phyloP scores from a whole-genome alignment of 2,797 vertebrate genomes.

The Sebastes taczanowskii region DNA sequence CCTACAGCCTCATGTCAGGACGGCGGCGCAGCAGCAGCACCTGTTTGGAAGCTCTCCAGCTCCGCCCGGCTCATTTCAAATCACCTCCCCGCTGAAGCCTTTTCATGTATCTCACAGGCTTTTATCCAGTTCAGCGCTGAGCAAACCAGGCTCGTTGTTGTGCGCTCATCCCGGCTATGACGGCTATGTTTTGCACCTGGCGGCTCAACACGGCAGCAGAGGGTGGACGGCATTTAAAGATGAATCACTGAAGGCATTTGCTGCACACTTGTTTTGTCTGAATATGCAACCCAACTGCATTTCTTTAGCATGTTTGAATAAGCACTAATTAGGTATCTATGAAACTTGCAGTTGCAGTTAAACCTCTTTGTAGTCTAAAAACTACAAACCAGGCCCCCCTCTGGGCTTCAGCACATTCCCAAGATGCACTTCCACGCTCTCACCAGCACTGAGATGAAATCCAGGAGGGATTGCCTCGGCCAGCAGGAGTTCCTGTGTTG shows the following conservation, averaged over 20 bases:
- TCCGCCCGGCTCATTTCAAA: slow-evolving; percentile 33
- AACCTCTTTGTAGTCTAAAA: neutral
- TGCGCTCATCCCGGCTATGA: slow-evolving; percentile 34
- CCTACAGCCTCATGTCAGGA: slow-evolving; percentile 38
- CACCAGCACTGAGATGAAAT: slow-evolving; percentile 24
- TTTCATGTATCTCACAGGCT: slow-evolving; percentile 60
- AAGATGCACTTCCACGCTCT: slow-evolving; percentile 28
- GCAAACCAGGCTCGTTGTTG: slow-evolving; percentile 23
- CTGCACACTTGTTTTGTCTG: neutral
- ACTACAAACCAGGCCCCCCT: slow-evolving; percentile 14
- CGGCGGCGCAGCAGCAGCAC: slow-evolving; percentile 49
- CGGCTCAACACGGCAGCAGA: slow-evolving; percentile 6
- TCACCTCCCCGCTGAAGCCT: slow-evolving; percentile 32
- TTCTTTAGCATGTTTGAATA: neutral
- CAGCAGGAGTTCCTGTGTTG: slow-evolving; percentile 62
- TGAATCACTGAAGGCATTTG: slow-evolving; percentile 1
- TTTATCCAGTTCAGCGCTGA: slow-evolving; percentile 34
- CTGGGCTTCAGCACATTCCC: slow-evolving; percentile 20
- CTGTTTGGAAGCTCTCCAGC: slow-evolving; percentile 73
- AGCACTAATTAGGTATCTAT: neutral
- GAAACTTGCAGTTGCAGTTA: neutral
- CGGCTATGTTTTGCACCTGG: slow-evolving; percentile 23
- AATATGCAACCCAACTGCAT: neutral
- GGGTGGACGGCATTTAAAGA: slow-evolving; percentile 2
- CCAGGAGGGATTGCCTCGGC: slow-evolving; percentile 47